Evolutionary conservation across 2,888 invertebrate species (phyloP).

Genomic region (Parelbella ahira): DNA sequence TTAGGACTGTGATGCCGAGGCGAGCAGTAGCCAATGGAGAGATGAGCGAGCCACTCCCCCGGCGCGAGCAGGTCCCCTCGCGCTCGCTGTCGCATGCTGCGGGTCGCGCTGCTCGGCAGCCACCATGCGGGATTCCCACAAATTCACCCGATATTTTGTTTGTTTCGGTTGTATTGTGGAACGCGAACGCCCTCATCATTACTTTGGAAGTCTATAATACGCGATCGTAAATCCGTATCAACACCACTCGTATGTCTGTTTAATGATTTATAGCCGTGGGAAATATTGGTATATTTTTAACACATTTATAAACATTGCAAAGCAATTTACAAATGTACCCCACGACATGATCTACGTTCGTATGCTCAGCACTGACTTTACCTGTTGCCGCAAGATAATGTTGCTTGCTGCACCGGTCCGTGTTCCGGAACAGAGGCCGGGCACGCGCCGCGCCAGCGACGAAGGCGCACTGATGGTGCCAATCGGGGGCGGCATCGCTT

Average conservation of each 20-base stretch:
- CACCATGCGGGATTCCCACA: slow-evolving; percentile 78
- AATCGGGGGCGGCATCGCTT: slow-evolving; percentile 59
- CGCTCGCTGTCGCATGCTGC: slow-evolving; percentile 36
- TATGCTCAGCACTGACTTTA: no score
- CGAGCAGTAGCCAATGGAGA: slow-evolving; percentile 49
- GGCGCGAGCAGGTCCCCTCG: slow-evolving; percentile 33
- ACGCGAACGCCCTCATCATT: slow-evolving; percentile 77
- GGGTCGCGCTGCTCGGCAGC: slow-evolving; percentile 35
- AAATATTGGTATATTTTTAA: slow-evolving; percentile 34
- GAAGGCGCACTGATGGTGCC: slow-evolving; percentile 54
- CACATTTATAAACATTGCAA: no score
- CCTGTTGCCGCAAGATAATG: no score
- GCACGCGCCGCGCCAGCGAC: slow-evolving; percentile 32
- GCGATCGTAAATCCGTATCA: slow-evolving; percentile 74
- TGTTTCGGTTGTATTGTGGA: slow-evolving; percentile 61
- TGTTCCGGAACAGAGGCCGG: slow-evolving; percentile 24
- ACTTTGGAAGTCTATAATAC: slow-evolving; percentile 67
- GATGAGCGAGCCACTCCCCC: slow-evolving; percentile 45
- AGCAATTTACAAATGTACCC: no score
- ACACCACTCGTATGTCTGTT: slow-evolving; percentile 65
- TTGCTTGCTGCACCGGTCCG: no score
- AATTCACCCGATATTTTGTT: slow-evolving; percentile 63
- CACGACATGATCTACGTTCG: no score
- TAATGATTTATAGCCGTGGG: slow-evolving; percentile 77
- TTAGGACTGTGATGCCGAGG: slow-evolving; percentile 44